A percentile compares a stretch with the other conserved stretches of the same genome.
phyloP scores from a whole-genome alignment of 2,888 invertebrate species.

The Lepidocyrtinus sp. region DNA sequence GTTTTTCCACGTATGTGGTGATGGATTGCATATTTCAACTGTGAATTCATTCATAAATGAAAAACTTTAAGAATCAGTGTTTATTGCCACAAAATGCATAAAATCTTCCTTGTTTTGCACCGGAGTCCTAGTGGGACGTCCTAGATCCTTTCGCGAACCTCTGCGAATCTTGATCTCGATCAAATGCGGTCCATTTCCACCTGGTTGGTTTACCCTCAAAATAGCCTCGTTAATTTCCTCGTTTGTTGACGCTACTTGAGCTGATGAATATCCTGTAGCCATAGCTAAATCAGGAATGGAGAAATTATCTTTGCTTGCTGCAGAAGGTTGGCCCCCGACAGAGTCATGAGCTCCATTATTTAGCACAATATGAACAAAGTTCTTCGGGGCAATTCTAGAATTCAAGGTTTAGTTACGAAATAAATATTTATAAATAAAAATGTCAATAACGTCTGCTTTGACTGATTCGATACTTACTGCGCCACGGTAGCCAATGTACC shows the following conservation, averaged over 20 bases:
- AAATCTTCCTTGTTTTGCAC: conserved; percentile 73
- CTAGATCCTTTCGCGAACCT: conserved; percentile 73
- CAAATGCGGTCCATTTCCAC: conserved; percentile 72
- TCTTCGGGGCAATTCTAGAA: conserved; percentile 69
- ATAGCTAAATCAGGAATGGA: conserved; percentile 63
- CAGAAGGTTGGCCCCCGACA: conserved; percentile 73
- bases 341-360: conserved; percentile 74
- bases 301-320: conserved; percentile 59
- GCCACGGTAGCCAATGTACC: conserved; percentile 73
- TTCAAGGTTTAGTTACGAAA: background rate
- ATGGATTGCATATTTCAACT: background rate
- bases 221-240: conserved; percentile 71
- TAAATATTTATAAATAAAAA: conserved; percentile 2
- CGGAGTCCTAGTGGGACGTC: conserved; percentile 73
- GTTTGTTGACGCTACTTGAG: conserved; percentile 71
- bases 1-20: background rate
- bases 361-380: conserved; percentile 73
- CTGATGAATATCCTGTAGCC: conserved; percentile 64
- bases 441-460: background rate
- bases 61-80: conserved; percentile 36
- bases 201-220: conserved; percentile 42
- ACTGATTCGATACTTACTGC: conserved; percentile 65
- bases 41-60: background rate
- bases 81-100: conserved; percentile 72
- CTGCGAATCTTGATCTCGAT: conserved; percentile 72